Evolutionary conservation across 2,888 invertebrate genomes (phyloP), one percentile per base, ranked within the genome.

Genomic region (Campoplex capitator): DNA sequence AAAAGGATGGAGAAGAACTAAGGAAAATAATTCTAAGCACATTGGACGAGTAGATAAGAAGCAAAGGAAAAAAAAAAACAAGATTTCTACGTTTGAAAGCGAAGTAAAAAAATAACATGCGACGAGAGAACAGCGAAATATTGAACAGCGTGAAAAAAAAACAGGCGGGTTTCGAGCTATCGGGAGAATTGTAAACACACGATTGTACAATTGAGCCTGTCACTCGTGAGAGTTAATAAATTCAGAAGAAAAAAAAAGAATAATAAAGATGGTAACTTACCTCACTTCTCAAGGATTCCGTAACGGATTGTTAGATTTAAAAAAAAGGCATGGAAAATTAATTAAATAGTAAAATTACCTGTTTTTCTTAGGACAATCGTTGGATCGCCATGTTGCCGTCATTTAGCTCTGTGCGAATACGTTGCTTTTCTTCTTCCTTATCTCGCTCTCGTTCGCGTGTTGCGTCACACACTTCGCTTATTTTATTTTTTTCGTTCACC

Each of bases 371-470:
- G 85, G 62, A 82, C 78, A 74, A 70, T 62, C 70, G 83, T 65
- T 28, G 35, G 75, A 81, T 81, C 88, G 88, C 88, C 88, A 89
- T 88, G 65, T 88, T 89, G 75, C 85, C 84, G 86, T 83, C 83
- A 86, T 86, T 58, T 82, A 85, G 81, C 75, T 78, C 73, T 56
- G 62, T 78, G 87, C 58, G 73, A 62, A 71, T 68, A 62, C 11
- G 48, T 67, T 73, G 32, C 42, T 70, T 62, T 85, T 32, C 18
- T 28, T 62, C 16, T 77, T 54, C 56, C n/a, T 42, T 35, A 38
- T 28, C 48, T 70, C 38, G 51, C 23, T 78, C 73, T 81, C 77
- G 68, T 75, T 58, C 56, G 28, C 28, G 80, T 51, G 32, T 77
- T 78, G 81, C 35, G 76, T 65, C 32, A 62, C 32, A 32, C 42